These are phyloP conservation scores for Sarcophaga peregrina DNA, from an alignment of 1,140 invertebrate species.

Conservation along the genomic window DNA sequence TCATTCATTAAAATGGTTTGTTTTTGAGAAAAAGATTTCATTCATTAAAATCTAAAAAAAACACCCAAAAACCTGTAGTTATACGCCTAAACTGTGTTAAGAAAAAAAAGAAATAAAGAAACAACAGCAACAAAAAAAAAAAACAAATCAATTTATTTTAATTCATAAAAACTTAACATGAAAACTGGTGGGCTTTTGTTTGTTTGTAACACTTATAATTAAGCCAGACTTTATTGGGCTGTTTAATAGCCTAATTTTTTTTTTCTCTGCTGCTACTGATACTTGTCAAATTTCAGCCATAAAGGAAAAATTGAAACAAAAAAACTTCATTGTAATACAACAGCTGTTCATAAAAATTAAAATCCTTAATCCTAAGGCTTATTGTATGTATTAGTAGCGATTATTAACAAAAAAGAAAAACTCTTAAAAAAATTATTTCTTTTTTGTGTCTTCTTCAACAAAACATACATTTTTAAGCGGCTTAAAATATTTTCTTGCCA, in stretches of 20 bases:
- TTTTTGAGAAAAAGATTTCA: slow-evolving; percentile 14
- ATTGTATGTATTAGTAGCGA: too few species aligned
- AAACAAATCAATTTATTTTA: slow-evolving; percentile 8
- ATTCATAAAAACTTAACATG: neutral
- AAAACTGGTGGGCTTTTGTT: slow-evolving; percentile 23
- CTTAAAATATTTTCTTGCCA: slow-evolving; percentile 6
- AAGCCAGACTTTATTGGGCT: neutral
- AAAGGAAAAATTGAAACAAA: too few species aligned
- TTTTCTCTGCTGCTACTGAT: too few species aligned
- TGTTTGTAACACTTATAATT: slow-evolving; percentile 35
- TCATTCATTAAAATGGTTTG: slow-evolving; percentile 6
- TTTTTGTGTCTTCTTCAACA: neutral
- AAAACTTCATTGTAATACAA: too few species aligned
- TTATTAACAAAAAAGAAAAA: too few species aligned
- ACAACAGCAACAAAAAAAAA: slow-evolving; percentile 21
- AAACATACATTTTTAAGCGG: slow-evolving; percentile 22
- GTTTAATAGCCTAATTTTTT: neutral
- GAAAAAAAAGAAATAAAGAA: too few species aligned
- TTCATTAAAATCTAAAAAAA: slow-evolving; percentile 32
- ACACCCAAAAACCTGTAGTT: neutral
- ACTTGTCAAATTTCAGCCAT: too few species aligned
- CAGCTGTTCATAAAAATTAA: too few species aligned
- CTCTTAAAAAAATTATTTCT: too few species aligned
- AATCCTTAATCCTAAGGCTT: too few species aligned
- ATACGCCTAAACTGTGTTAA: neutral